Conservation (phyloP, 2,888 invertebrate species). For the Chymomyza amoena region DNA sequence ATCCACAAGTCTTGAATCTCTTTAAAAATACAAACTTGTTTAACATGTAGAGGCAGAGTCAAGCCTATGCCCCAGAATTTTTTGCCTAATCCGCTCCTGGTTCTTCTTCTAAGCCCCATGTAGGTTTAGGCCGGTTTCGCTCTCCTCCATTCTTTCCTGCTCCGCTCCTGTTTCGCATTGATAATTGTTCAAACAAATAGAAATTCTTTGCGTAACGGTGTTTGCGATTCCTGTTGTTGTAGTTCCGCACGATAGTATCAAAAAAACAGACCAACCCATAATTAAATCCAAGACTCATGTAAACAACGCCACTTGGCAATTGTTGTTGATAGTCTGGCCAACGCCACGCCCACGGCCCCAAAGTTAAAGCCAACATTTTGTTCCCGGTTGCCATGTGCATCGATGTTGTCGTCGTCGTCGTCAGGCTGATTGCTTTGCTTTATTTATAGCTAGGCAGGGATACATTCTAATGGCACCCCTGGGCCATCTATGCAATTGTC, state of each 20-base stretch:
- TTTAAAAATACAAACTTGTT: too few relatives aligned
- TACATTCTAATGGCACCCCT: constrained; percentile 40
- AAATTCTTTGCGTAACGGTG: constrained; percentile 12
- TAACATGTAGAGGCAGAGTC: too few relatives aligned
- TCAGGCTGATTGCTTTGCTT: neutral
- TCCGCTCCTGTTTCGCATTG: constrained; percentile 9
- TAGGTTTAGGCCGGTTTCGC: too few relatives aligned
- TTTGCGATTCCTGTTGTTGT: neutral
- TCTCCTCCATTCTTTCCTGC: too few relatives aligned
- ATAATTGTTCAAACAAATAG: constrained; percentile 50
- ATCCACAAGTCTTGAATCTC: too few relatives aligned
- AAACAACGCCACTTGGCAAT: neutral
- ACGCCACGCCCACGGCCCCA: neutral
- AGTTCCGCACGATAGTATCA: neutral
- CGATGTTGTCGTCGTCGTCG: neutral
- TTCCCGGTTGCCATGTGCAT: neutral
- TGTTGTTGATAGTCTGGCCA: neutral
- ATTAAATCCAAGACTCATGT: constrained; percentile 11
- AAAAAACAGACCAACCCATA: neutral
- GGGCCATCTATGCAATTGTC: constrained; percentile 58
- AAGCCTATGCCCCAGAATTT: neutral
- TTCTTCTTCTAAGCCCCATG: too few relatives aligned
- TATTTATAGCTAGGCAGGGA: constrained; percentile 31
- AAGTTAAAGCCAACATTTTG: neutral
- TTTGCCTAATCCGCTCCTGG: neutral